Base-by-base conservation (phyloP, 2,797 vertebrate genomes). In the Chaunax sp. region DNA sequence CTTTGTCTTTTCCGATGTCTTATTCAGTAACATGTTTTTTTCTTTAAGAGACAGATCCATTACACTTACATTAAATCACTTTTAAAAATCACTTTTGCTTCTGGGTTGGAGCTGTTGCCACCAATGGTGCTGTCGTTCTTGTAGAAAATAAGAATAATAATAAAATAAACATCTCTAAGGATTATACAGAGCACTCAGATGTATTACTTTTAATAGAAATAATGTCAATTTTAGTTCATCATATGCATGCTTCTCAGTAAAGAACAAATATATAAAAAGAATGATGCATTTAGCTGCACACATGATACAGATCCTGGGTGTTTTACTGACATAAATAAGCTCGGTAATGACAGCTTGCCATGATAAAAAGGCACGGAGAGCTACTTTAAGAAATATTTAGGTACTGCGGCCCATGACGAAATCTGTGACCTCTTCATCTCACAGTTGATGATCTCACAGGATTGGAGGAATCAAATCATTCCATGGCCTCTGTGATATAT, bases 51-150 rank as follows among this genome's bases (percentile, higher is more conserved):
- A 78, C 41, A 61, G 78, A 78, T 54, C 51, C 47, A 38, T 19
- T 43, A 6, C 30, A 28, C 53, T 56, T 10, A 30, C 43, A 40
- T 60, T 53, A 64, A 77, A 80, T 74, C 60, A 64, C 44, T 57
- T 81, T 58, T 43, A 45, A 53, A 69, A 81, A 71, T 59, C 66
- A 58, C 33, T 47, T 64, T 57, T 58, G 58, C 71, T 63, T 56
- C 60, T 33, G 40, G 45, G 38, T 3, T 47, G 38, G 43, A 64
- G 50, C 75, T 15, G 23, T 22, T 33, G 28, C 72, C 9, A 40
- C 77, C 53, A 73, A 72, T 30, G 38, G 11, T 23, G 25, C 47
- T 66, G 33, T 13, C 57, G 37, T 50, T 61, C 54, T 57, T 13
- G 7, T 4, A 19, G 16, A 53, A 78, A 64, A 53, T 33, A 26